Percentiles rank a stretch among this genome's conserved stretches.
phyloP scores from a whole-genome alignment of 2,113 vertebrate species.

The Alaudala cheleensis region DNA sequence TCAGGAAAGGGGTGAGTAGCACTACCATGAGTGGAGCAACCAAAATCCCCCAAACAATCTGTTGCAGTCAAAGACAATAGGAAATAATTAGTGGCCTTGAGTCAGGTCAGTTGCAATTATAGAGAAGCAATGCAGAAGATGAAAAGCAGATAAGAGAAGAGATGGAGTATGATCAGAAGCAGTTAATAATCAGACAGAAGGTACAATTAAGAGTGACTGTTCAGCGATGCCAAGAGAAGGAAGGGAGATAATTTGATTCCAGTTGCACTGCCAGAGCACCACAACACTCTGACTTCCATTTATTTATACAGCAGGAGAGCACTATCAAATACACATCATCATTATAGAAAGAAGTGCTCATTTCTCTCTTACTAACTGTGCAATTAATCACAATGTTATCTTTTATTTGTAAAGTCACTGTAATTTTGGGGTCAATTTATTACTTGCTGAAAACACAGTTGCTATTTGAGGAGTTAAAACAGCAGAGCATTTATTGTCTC shows the following conservation, averaged over 20 bases:
- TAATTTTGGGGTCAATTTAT: background rate
- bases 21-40: background rate
- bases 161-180: background rate
- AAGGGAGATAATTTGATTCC: slow-evolving; percentile 47
- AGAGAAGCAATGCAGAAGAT: background rate
- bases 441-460: background rate
- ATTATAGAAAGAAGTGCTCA: background rate
- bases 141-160: slow-evolving; percentile 21
- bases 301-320: background rate
- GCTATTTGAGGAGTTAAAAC: background rate
- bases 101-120: background rate
- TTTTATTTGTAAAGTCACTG: background rate
- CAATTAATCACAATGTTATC: background rate
- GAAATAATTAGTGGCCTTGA: background rate
- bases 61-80: background rate
- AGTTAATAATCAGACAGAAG: slow-evolving; percentile 13
- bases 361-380: background rate
- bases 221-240: background rate
- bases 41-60: background rate
- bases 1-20: background rate
- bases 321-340: background rate
- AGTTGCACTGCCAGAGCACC: background rate
- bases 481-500: background rate
- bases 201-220: slow-evolving; percentile 19
- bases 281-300: background rate